These are phyloP conservation scores for Phyllostomus discolor DNA, from an alignment of 2,113 vertebrate genomes.

Conservation along the genomic window DNA sequence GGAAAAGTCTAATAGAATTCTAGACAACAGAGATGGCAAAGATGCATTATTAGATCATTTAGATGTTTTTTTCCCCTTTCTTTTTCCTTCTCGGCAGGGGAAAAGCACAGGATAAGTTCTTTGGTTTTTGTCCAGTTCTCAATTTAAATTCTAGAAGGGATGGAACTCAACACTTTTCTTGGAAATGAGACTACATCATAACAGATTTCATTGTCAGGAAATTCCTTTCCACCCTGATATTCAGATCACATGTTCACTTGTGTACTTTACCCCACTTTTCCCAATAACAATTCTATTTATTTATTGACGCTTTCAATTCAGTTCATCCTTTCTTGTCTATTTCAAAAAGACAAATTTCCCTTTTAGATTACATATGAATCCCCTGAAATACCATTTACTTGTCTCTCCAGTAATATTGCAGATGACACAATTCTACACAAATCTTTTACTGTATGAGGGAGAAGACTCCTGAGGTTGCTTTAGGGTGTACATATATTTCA, in stretches of 20 bases:
- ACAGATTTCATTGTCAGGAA: constrained; percentile 52
- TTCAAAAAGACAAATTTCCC: background rate
- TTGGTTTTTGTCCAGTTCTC: constrained; percentile 43
- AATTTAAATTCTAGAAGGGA: constrained; percentile 48
- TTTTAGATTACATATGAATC: constrained; percentile 7
- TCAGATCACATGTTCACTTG: constrained; percentile 5
- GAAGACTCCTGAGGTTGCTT: background rate
- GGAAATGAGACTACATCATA: constrained; percentile 31
- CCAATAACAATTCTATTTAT: background rate
- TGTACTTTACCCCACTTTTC: background rate
- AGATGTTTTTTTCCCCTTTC: background rate
- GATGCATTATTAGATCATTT: background rate
- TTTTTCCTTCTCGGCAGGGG: background rate
- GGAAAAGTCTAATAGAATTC: constrained; percentile 38
- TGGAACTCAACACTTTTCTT: constrained; percentile 47
- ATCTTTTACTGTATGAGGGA: background rate
- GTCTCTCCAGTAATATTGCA: background rate
- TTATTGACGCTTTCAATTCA: background rate
- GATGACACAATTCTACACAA: background rate
- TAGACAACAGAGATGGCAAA: constrained; percentile 5
- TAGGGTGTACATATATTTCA: background rate
- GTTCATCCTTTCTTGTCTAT: background rate
- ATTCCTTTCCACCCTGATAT: background rate
- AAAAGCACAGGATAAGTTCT: constrained; percentile 25
- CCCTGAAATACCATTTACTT: background rate